Percentiles rank a stretch among this genome's conserved stretches.
Evolutionary conservation across 2,797 vertebrate species (phyloP).

Genomic region (Leuciscus waleckii): DNA sequence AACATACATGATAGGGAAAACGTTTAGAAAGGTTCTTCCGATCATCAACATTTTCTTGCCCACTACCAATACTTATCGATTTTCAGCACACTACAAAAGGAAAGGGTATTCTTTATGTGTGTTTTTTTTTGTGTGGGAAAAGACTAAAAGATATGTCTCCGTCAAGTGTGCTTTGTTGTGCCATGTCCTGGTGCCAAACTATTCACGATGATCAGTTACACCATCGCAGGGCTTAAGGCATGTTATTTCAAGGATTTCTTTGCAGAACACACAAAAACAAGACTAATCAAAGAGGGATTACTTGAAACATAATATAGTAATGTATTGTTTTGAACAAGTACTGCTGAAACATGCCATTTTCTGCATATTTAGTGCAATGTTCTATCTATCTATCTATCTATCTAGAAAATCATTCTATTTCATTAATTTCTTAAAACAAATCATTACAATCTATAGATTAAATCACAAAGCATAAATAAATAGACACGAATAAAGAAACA

Average conservation of each 20-base stretch:
- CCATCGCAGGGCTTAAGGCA: slow-evolving; percentile 17
- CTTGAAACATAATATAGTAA: slow-evolving; percentile 40
- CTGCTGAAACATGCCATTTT: slow-evolving; percentile 57
- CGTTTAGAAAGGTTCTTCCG: neutral
- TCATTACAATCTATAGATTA: neutral
- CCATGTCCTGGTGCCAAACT: slow-evolving; percentile 54
- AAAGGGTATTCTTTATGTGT: slow-evolving; percentile 22
- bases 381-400: neutral
- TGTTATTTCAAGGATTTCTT: slow-evolving; percentile 50
- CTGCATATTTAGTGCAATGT: neutral
- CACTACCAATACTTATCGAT: neutral
- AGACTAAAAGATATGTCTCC: slow-evolving; percentile 44
- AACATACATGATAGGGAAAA: neutral
- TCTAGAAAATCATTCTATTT: neutral
- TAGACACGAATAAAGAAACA: neutral
- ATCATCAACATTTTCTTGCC: slow-evolving; percentile 7
- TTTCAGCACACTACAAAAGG: neutral
- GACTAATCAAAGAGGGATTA: slow-evolving; percentile 51
- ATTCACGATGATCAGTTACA: slow-evolving; percentile 44
- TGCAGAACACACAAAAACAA: slow-evolving; percentile 33
- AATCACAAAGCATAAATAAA: neutral
- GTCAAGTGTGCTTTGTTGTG: slow-evolving; percentile 44
- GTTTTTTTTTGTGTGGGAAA: slow-evolving; percentile 4
- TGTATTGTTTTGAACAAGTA: slow-evolving; percentile 64
- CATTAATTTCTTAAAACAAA: no score